These are phyloP conservation scores for Ephydatia muelleri DNA, from an alignment of 37 sponge, comb jelly and placozoan genomes.

Conservation along the genomic window DNA sequence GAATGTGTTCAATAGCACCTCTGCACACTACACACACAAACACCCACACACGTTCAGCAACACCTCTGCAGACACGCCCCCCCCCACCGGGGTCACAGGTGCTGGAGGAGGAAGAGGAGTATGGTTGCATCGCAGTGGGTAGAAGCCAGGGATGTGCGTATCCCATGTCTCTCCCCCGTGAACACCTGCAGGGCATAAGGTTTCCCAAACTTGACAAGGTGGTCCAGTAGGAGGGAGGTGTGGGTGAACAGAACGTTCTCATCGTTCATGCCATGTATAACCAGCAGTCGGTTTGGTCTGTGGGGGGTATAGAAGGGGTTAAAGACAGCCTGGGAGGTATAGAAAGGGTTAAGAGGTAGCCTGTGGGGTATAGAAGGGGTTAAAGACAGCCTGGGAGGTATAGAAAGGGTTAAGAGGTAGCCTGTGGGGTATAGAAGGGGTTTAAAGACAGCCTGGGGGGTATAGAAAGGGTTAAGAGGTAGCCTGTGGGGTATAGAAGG, in stretches of 20 bases:
- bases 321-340: no score
- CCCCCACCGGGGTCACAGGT: not conserved
- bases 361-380: no score
- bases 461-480: no score
- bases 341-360: no score
- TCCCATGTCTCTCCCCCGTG: slow-evolving; percentile 71
- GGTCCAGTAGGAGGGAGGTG: slow-evolving; percentile 59
- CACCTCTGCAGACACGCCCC: not conserved
- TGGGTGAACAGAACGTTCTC: slow-evolving; percentile 94
- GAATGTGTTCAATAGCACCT: no score
- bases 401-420: no score
- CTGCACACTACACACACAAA: no score
- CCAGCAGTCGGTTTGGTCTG: slow-evolving; percentile 73
- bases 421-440: no score
- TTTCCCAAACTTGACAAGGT: slow-evolving; percentile 53
- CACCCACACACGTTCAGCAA: no score
- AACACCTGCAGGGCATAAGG: slow-evolving; percentile 85
- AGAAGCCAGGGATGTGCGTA: slow-evolving; percentile 19
- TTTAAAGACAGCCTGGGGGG: no score
- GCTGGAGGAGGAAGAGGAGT: slow-evolving; percentile 31
- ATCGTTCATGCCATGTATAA: slow-evolving; percentile 87
- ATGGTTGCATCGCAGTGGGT: slow-evolving; percentile 66
- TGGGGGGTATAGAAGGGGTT: not conserved
- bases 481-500: no score
- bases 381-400: no score